Evolutionary conservation across 2,888 invertebrate species (phyloP), one percentile per base, ranked within the genome.

Genomic region (Parnassius smintheus): DNA sequence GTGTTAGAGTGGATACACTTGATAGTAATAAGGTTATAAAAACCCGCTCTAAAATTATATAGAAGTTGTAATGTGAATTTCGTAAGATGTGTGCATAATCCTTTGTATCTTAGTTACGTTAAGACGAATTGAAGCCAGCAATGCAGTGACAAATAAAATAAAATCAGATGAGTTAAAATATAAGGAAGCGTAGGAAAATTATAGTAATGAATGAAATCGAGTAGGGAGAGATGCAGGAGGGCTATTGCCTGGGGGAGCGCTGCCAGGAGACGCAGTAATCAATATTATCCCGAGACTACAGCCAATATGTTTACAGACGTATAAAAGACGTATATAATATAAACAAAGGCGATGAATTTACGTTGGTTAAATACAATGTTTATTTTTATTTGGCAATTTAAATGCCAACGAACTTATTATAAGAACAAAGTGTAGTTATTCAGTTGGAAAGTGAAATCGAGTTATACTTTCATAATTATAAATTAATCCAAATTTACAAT

Each of bases 1-100:
- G 75, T 76, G 73, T 81, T 80, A 76, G 75, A 83, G 76, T 80
- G 72, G 81, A 75, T 83, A 83, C 86, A 87, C 88, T 88, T 88
- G 86, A 86, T 82, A 83, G 80, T 83, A 82, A 86, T 84, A 86
- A 87, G 84, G 83, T 86, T 77, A 73, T 72, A 70, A 50, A 51
- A 66, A 75, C 74, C 82, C 81, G 75, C 76, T 75, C 72, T 66
- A 67, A 64, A 64, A 69, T 51, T 52, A 64, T 58, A 65, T 62
- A 63, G 56, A 64, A 45, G 61, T 63, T 67, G 57, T 59, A 54
- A 62, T 62, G 25, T 46, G 62, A 66, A 66, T 62, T 64, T 64
- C 57, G 55, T 50, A 56, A 51, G 18, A 18, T 61, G 51, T 50
- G 54, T 65, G 59, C 52, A 18, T 41, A 59, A 45, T 59, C 22